phyloP scores from a whole-genome alignment of 2,888 invertebrate genomes.

The Actias luna region DNA sequence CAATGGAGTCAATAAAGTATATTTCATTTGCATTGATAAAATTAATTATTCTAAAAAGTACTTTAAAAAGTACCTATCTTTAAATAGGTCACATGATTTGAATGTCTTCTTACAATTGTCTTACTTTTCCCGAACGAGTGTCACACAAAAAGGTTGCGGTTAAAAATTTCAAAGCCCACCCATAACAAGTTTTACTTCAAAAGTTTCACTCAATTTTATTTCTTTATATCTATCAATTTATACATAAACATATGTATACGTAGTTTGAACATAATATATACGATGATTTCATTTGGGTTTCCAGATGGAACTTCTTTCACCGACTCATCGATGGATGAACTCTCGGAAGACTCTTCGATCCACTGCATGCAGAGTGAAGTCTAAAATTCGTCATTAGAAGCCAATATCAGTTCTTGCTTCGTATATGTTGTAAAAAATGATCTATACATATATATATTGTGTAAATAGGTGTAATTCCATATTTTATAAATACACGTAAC shows the following conservation, averaged over 20 bases:
- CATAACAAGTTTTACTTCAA: too few relatives aligned
- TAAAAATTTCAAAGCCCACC: too few relatives aligned
- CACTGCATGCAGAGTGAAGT: constrained; percentile 93
- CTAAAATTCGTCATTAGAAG: constrained; percentile 29
- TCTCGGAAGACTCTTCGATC: constrained; percentile 93
- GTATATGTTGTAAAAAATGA: background rate
- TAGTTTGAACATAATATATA: background rate
- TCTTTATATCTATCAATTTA: background rate
- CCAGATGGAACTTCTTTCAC: constrained; percentile 78
- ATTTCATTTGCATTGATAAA: too few relatives aligned
- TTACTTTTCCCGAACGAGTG: too few relatives aligned
- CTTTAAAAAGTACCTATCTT: too few relatives aligned
- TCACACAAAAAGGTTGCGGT: too few relatives aligned
- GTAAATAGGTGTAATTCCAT: background rate
- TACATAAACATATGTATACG: background rate
- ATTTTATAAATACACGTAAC: constrained; percentile 3
- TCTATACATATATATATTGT: background rate
- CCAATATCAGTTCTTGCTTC: background rate
- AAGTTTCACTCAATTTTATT: too few relatives aligned
- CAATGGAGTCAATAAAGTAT: too few relatives aligned
- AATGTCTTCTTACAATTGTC: too few relatives aligned
- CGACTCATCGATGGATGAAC: constrained; percentile 92
- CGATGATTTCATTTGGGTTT: constrained; percentile 21
- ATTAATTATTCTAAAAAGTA: too few relatives aligned
- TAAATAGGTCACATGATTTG: too few relatives aligned